phyloP scores from a whole-genome alignment of 2,888 invertebrate species.

The Sericinus montela region DNA sequence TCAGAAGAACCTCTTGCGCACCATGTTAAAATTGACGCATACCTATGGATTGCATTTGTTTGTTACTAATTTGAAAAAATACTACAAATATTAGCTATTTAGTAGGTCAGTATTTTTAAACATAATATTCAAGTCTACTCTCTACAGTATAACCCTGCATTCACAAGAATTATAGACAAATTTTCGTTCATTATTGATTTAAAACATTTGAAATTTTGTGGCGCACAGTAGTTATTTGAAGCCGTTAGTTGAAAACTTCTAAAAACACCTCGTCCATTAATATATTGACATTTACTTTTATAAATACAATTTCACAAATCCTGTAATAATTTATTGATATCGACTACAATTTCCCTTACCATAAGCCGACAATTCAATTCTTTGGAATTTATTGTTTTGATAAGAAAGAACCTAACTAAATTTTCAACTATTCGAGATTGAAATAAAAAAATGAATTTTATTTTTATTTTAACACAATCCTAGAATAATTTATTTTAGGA shows the following conservation, averaged over 20 bases:
- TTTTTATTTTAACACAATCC: constrained; percentile 10
- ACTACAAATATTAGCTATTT: not conserved
- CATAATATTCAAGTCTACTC: constrained; percentile 6
- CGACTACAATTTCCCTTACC: constrained; percentile 17
- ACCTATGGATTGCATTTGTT: not conserved
- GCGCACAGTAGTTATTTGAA: not conserved
- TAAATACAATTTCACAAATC: constrained; percentile 2
- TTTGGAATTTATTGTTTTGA: constrained; percentile 44
- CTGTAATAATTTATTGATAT: not conserved
- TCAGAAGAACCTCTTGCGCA: no score
- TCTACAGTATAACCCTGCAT: constrained; percentile 16
- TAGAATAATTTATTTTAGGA: constrained; percentile 61
- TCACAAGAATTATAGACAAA: constrained; percentile 5
- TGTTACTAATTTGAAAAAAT: not conserved
- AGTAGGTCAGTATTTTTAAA: not conserved
- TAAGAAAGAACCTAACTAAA: constrained; percentile 22
- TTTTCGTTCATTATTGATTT: not conserved
- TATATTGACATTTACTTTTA: constrained; percentile 5
- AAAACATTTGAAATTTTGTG: constrained; percentile 1
- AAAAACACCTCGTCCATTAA: not conserved
- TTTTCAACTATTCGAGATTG: constrained; percentile 30
- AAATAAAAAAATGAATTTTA: constrained; percentile 11
- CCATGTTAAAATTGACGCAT: no score
- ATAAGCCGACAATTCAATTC: constrained; percentile 31
- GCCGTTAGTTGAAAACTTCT: not conserved